Evolutionary conservation across 2,113 vertebrate species (phyloP), one percentile per base, ranked within the genome.

Genomic region (Sinosuthora webbiana): DNA sequence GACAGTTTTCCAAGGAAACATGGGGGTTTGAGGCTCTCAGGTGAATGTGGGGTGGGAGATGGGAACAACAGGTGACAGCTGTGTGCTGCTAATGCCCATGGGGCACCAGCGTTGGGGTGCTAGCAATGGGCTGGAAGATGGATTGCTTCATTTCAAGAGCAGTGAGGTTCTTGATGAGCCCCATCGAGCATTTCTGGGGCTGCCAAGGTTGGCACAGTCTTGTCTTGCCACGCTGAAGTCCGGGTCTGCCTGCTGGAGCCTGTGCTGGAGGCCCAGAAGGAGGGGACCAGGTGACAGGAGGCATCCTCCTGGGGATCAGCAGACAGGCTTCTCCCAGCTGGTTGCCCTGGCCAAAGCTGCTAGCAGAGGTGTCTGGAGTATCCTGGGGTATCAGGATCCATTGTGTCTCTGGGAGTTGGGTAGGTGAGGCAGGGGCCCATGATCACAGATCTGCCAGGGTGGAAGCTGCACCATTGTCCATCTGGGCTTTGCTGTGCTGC

Each of bases 91-190:
- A 8, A 18, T 9, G 9, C 17, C 47, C 3, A 0, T 15, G 27
- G 23, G 12, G 11, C 24, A 49, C 17, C 15, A 3, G 59, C 0
- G 0, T 5, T 63, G n/a, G 27, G 28, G 25, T 77, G 63, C 41
- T 85, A 55, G 22, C 55, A 60, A 0, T 65, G 70, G 50, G 11
- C 60, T 75, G 56, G 41, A 53, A 74, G 35, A 24, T 11, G 2
- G 35, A 55, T 78, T 3, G 1, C 23, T 33, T 45, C 25, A 27
- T 82, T 92, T 84, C 41, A 47, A 44, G 37, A 76, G 60, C 37
- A 52, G 20, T 23, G 45, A 69, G 41, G 45, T 22, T 70, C 50
- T 45, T 74, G 23, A 24, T 69, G 35, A 68, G 60, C 28, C 7
- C 56, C 8, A 10, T 24, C 0, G 0, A 50, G 27, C 1, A 0